Evolutionary conservation across 2,888 invertebrate genomes (phyloP), one percentile per base, ranked within the genome.

Genomic region (Euphydryas editha): DNA sequence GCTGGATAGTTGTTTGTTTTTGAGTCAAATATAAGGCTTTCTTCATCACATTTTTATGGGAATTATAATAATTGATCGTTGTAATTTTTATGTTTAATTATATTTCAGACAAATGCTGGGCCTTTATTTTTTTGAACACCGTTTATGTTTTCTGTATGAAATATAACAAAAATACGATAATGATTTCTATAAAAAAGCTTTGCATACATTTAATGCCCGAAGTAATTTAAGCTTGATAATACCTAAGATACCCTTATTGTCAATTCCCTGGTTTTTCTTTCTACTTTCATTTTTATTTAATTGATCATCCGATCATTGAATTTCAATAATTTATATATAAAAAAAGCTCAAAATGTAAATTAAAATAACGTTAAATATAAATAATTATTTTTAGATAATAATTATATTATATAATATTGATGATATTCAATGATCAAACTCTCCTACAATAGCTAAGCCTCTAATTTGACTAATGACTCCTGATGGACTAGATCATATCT

Each of bases 241-340:
- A 62, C 46, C 60, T 68, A 68, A 68, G 69, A 69, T 71, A 72
- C 72, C 76, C 74, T 85, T 87, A 87, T 87, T 87, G 86, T 87
- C 86, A 78, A 79, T 78, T 85, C 81, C 85, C 83, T 86, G 85
- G 77, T 72, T 68, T 67, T 70, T 72, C 76, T 72, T 73, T 75
- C 72, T 65, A 71, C 71, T 75, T 77, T 56, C 56, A 18, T 59
- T 61, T n/a, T 58, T 65, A 30, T 62, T 42, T 47, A 65, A 44
- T 39, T 24, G 54, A 57, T 44, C 51, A 60, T 46, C 51, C 58
- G 42, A 60, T 54, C 44, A 60, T 44, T 65, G 57, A 70, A 65
- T 63, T 59, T 63, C 70, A 60, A 57, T 57, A 17, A 47, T 20
- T 54, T 10, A 17, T 30, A 17, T 30, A 54, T 7, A 18, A 59